phyloP scores from a whole-genome alignment of 2,888 invertebrate genomes.

The Caenorhabditis angaria region DNA sequence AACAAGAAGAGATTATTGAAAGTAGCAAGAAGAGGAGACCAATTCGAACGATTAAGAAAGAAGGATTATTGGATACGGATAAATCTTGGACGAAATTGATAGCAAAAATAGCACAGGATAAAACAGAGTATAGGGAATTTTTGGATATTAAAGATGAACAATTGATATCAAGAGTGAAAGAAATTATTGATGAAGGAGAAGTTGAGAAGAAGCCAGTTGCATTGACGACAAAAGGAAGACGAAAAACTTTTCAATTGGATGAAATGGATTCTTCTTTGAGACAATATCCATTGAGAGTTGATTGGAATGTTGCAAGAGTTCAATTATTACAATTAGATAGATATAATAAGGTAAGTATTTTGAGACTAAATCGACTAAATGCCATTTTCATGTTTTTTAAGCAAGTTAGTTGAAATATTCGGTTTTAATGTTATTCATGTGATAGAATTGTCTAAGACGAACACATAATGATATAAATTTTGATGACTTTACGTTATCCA shows the following conservation, averaged over 20 bases:
- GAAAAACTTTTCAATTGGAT: conserved; percentile 21
- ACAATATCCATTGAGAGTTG: conserved; percentile 13
- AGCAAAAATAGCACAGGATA: background rate
- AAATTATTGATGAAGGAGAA: conserved; percentile 29
- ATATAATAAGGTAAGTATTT: background rate
- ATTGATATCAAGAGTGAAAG: conserved; percentile 5
- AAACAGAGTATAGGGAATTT: background rate
- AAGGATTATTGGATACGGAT: background rate
- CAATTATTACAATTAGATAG: background rate
- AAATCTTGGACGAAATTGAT: conserved; percentile 3
- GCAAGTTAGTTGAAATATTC: no score
- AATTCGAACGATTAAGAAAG: background rate
- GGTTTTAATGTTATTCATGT: no score
- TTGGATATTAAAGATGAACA: conserved; percentile 23
- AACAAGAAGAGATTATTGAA: background rate
- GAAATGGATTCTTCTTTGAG: conserved; percentile 24
- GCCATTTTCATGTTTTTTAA: no score
- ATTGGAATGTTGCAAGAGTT: conserved; percentile 22
- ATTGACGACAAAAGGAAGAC: background rate
- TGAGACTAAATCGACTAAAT: background rate
- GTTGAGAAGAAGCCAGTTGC: conserved; percentile 16
- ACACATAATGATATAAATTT: no score
- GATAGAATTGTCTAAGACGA: no score
- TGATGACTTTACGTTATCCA: no score
- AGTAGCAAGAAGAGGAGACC: background rate